A percentile compares a stretch with the other conserved stretches of the same genome.
Evolutionary conservation across 1,140 invertebrate species (phyloP).

Genomic region (Ptiloglossa arizonensis): DNA sequence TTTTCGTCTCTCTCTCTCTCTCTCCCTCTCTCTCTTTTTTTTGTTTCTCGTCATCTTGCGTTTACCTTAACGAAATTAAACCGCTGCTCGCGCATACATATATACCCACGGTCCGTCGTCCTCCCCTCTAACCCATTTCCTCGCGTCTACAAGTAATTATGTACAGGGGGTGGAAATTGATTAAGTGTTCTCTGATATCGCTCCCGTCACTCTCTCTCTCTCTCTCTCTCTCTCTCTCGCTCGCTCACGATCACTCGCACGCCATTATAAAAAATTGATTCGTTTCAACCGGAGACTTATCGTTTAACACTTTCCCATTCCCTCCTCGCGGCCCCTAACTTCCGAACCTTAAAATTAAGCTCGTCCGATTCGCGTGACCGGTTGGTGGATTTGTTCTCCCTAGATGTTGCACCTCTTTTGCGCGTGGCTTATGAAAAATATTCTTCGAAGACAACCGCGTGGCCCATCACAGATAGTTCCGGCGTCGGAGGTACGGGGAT

Average conservation of each 20-base stretch:
- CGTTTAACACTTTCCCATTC: conserved; percentile 56
- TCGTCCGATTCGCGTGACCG: conserved; percentile 33
- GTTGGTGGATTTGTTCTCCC: not conserved
- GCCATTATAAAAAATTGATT: conserved; percentile 70
- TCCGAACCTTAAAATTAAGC: conserved; percentile 25
- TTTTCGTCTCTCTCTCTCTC: conserved; percentile 8
- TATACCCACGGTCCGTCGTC: not conserved
- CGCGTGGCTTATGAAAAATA: conserved; percentile 59
- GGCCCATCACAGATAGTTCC: conserved; percentile 66
- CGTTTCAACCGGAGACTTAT: conserved; percentile 58
- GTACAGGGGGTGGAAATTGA: conserved; percentile 69
- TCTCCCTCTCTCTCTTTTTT: conserved; percentile 2
- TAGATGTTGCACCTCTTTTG: conserved; percentile 27
- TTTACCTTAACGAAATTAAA: not conserved
- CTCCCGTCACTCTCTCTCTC: conserved; percentile 15
- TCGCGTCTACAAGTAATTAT: conserved; percentile 46
- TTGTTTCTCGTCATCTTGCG: not conserved
- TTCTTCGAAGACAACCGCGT: conserved; percentile 52
- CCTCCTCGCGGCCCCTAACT: conserved; percentile 3
- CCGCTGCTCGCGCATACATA: not conserved
- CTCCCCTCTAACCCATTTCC: not conserved
- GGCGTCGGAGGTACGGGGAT: conserved; percentile 55
- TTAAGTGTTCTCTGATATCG: conserved; percentile 76
- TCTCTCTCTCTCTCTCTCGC: conserved; percentile 31
- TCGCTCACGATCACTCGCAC: conserved; percentile 38